Evolutionary conservation across 1,140 invertebrate species (phyloP).

Genomic region (Euglossa dilemma): DNA sequence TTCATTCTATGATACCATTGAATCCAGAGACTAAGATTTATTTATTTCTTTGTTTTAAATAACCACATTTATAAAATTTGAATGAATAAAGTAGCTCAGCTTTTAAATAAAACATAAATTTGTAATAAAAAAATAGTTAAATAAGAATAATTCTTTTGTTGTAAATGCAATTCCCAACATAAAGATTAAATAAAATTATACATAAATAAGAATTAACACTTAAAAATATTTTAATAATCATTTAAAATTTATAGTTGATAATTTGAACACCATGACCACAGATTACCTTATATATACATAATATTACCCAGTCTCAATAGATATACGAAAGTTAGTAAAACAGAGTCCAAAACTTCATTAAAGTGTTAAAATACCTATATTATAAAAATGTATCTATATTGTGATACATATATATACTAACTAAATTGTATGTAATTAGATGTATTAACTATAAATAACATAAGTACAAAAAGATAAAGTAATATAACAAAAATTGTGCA

Average conservation of each 20-base stretch:
- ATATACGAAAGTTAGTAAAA: conserved; percentile 33
- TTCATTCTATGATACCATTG: conserved; percentile 52
- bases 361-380: conserved; percentile 29
- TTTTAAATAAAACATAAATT: too few relatives aligned
- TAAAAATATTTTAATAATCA: conserved; percentile 18
- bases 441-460: conserved; percentile 23
- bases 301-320: conserved; percentile 45
- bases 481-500: conserved; percentile 52
- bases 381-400: conserved; percentile 39
- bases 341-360: conserved; percentile 28
- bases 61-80: not conserved
- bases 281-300: conserved; percentile 36
- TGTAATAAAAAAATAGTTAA: not conserved
- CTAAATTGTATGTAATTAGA: conserved; percentile 39
- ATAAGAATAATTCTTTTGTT: conserved; percentile 15
- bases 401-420: conserved; percentile 18
- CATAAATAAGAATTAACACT: conserved; percentile 25
- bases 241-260: conserved; percentile 24
- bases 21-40: conserved; percentile 47
- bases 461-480: conserved; percentile 33
- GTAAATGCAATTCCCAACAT: conserved; percentile 24
- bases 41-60: conserved; percentile 4
- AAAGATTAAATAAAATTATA: conserved; percentile 30
- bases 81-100: too few relatives aligned
- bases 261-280: conserved; percentile 3